Percentiles rank a stretch among this genome's conserved stretches.
These are phyloP conservation scores for Eilema griseolum DNA, from an alignment of 2,888 invertebrate genomes.

Conservation along the genomic window DNA sequence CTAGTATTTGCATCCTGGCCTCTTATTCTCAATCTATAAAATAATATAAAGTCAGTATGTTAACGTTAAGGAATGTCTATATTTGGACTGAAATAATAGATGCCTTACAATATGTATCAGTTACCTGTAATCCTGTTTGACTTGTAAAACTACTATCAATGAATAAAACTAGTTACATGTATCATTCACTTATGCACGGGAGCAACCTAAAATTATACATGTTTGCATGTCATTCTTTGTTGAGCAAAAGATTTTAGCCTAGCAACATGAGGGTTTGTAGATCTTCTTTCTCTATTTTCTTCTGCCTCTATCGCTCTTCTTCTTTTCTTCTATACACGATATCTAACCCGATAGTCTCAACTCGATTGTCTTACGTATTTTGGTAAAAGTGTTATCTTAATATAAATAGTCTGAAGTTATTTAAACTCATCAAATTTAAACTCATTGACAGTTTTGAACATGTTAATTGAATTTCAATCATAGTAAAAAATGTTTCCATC, in stretches of 20 bases:
- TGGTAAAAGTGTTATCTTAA: background rate
- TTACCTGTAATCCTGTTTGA: conserved; percentile 17
- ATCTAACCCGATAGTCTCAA: background rate
- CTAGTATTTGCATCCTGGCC: no score
- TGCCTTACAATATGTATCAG: conserved; percentile 1
- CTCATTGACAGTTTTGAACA: no score
- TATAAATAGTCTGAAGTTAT: background rate
- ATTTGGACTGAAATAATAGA: background rate
- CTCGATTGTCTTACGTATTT: no score
- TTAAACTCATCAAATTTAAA: no score
- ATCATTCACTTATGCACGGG: background rate
- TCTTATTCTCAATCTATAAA: no score
- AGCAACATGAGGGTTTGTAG: background rate
- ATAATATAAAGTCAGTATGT: background rate
- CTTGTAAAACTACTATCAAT: conserved; percentile 21
- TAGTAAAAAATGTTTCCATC: no score
- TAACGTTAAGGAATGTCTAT: background rate
- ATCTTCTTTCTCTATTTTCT: background rate
- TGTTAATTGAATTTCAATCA: no score
- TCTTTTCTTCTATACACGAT: background rate
- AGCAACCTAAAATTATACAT: background rate
- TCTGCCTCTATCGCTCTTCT: background rate
- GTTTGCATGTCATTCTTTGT: background rate
- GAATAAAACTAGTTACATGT: conserved; percentile 27
- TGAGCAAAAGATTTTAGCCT: background rate